Evolutionary conservation across 2,113 vertebrate genomes (phyloP), one percentile per base, ranked within the genome.

Genomic region (Dipodomys ordii): DNA sequence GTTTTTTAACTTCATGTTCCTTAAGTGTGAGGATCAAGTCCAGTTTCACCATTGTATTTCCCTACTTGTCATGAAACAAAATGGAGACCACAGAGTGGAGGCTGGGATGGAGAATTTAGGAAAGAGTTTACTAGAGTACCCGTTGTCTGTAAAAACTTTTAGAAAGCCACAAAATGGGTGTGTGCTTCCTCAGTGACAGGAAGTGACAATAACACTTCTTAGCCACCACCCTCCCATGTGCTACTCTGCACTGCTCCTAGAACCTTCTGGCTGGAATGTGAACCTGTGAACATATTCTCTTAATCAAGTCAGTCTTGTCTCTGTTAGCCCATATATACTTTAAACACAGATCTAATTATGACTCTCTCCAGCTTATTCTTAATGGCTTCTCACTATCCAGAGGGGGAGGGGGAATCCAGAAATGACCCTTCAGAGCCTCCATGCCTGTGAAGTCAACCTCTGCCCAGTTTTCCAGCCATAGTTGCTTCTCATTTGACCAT

Each of bases 171-270:
- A 88, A 62, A 83, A 85, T 19, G 91, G 82, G 91, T 71, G 83
- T 92, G 65, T 90, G 78, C 71, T 82, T 69, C 53, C 81, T 90
- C 49, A 71, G 73, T 60, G 86, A 87, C 67, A 94, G 91, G 85
- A 92, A 93, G 69, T 88, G 90, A 78, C 62, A 35, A n/a, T 32
- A 81, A 85, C 62, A 30, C 82, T 87, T 95, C 39, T 6, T 15
- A 71, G 90, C 49, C 62, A 62, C 72, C 62, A 11, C 83, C 44
- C 65, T 69, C 39, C 62, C 78, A 64, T 6, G 11, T 25, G 7
- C 71, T 72, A 20, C 64, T 74, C 1, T 19, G 60, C 28, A 13
- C 35, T 27, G 12, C 23, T 53, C 69, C 72, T 64, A 44, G 80
- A 69, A 39, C 23, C 60, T 80, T 32, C 15, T 11, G 23, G 53